phyloP scores from a whole-genome alignment of 2,797 vertebrate species.

The Protonibea diacanthus region DNA sequence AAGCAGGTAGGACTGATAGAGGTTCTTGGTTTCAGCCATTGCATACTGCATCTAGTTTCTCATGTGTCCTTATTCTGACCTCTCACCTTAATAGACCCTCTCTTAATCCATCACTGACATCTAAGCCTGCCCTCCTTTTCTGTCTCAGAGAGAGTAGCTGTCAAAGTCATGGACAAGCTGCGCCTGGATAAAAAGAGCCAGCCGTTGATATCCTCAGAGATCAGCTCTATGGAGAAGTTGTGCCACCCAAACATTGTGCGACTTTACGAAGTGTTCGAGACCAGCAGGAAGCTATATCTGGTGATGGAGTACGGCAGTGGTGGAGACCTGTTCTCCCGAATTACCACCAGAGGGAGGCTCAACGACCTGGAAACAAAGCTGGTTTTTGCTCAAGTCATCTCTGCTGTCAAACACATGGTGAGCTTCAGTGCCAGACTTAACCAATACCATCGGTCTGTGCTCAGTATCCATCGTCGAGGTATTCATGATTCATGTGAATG shows the following conservation, averaged over 20 bases:
- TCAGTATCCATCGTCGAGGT: background rate
- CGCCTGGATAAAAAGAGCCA: constrained; percentile 75
- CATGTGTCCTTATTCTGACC: constrained; percentile 12
- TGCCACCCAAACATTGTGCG: constrained; percentile 87
- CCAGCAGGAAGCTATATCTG: constrained; percentile 81
- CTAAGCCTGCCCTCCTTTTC: constrained; percentile 8
- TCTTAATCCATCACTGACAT: constrained; percentile 28
- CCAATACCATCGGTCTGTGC: background rate
- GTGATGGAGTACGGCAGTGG: constrained; percentile 87
- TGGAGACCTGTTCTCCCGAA: constrained; percentile 85
- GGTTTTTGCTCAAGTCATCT: constrained; percentile 85
- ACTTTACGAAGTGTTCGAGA: constrained; percentile 88
- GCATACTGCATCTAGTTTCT: background rate
- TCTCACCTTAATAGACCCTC: constrained; percentile 12
- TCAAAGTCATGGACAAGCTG: constrained; percentile 86
- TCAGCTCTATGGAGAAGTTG: constrained; percentile 86
- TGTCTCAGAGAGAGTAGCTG: constrained; percentile 84
- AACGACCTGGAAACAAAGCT: constrained; percentile 82
- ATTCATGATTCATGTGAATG: background rate
- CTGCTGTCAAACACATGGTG: constrained; percentile 88
- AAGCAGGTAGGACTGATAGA: background rate
- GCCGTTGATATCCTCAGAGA: constrained; percentile 76
- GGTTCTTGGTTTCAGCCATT: constrained; percentile 11
- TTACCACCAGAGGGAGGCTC: constrained; percentile 84
- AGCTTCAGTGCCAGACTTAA: constrained; percentile 41